These are phyloP conservation scores for Xiphias gladius DNA, from an alignment of 2,113 vertebrate genomes.

Conservation along the genomic window DNA sequence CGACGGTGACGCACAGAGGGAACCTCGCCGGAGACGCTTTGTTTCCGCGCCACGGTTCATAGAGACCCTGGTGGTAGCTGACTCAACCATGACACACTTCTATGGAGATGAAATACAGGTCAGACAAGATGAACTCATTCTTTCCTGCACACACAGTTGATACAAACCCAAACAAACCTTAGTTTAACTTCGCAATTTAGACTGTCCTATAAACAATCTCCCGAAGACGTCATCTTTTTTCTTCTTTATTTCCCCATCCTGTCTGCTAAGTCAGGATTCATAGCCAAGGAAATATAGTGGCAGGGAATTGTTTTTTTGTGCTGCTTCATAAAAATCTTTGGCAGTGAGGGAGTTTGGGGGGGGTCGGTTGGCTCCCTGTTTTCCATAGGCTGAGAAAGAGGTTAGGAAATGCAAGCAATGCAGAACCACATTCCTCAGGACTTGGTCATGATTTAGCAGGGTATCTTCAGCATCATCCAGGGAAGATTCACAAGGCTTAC, in stretches of 20 bases:
- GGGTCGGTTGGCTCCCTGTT: constrained; percentile 57
- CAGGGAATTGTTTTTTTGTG: constrained; percentile 22
- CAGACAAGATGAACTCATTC: constrained; percentile 59
- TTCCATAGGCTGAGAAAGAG: constrained; percentile 54
- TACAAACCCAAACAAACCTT: constrained; percentile 17
- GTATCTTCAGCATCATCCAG: constrained; percentile 47
- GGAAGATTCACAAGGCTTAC: constrained; percentile 32
- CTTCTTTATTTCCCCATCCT: not conserved
- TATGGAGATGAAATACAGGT: constrained; percentile 92
- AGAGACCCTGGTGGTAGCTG: constrained; percentile 92
- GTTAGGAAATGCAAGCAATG: constrained; percentile 76
- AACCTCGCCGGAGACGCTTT: constrained; percentile 85
- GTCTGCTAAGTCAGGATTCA: constrained; percentile 1
- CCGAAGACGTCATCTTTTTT: constrained; percentile 11
- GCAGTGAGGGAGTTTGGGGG: constrained; percentile 7
- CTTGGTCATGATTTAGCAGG: constrained; percentile 71
- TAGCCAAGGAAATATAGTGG: not conserved
- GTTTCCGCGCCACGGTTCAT: constrained; percentile 91
- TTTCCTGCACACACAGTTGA: constrained; percentile 32
- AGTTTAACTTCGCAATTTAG: not conserved
- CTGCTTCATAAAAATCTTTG: constrained; percentile 53
- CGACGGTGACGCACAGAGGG: constrained; percentile 61
- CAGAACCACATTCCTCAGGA: constrained; percentile 64
- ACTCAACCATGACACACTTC: constrained; percentile 89
- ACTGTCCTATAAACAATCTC: constrained; percentile 30